Evolutionary conservation across 2,888 invertebrate genomes (phyloP), one percentile per base, ranked within the genome.

Genomic region (Watsonalla cultraria): DNA sequence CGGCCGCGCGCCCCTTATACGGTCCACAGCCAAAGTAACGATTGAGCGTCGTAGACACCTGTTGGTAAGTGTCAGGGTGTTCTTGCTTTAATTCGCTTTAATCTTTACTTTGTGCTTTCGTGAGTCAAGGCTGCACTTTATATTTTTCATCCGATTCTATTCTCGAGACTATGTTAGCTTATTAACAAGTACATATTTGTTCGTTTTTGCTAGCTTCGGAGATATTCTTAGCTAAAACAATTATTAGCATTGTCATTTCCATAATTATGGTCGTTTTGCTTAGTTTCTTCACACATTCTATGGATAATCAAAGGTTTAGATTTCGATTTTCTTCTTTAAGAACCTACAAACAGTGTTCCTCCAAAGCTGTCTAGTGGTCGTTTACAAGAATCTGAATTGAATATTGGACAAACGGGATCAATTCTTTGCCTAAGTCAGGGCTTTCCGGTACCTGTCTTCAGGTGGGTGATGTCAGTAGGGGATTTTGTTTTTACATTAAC

Each of bases 341-440:
- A 94, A 78, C 94, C 94, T 8, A 93, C 94, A 64, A 94, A 93
- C 76, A 94, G 93, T 77, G 92, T 94, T 64, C 91, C 92, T 61
- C 94, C 94, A 57, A 93, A 93, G 77, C 84, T 94, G 66, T 92
- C 92, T 78, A 91, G 91, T 70, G 84, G 83, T 84, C 92, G 92
- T 58, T 84, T 92, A 63, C 92, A 92, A 80, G 91, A 92, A 70
- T 80, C 87, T 58, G 80, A 84, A 55, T 76, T 87, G 56, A 65
- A 62, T 61, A 58, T 68, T 45, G 79, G 76, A 60, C 64, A 73
- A 82, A 74, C 80, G 53, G 82, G 78, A 60, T 72, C 93, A 57
- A 91, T 94, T 68, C 90, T 94, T 72, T 96, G 95, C 82, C 93
- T 94, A 66, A 93, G 94, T 72, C 95, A 96, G 91, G 94, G 94